Conservation (phyloP, 92 coral and sea anemone genomes). For the Heteractis magnifica region DNA sequence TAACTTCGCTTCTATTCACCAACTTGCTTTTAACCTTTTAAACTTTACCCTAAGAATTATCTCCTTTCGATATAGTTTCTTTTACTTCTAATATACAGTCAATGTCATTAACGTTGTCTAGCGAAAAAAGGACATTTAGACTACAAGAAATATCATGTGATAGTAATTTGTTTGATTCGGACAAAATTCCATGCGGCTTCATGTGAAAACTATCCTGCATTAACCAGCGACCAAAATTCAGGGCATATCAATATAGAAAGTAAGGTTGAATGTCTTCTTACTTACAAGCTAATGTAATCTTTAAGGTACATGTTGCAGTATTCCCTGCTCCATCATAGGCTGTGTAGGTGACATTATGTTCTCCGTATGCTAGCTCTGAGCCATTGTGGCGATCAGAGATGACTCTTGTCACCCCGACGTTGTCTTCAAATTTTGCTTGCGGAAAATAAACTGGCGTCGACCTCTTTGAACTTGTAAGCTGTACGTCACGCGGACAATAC, state of each 20-base stretch:
- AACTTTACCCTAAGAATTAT: too few species aligned
- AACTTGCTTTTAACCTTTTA: too few species aligned
- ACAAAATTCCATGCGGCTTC: too few species aligned
- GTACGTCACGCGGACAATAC: constrained; percentile 35
- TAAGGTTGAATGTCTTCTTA: neutral
- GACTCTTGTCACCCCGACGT: constrained; percentile 44
- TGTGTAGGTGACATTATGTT: constrained; percentile 43
- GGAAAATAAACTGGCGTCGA: constrained; percentile 32
- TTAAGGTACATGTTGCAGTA: constrained; percentile 28
- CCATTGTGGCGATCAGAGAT: constrained; percentile 45
- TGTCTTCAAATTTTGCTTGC: constrained; percentile 44
- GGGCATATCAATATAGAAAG: neutral
- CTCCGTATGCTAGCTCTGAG: constrained; percentile 45
- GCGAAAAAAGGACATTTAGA: too few species aligned
- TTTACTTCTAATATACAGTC: too few species aligned
- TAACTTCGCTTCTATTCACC: too few species aligned
- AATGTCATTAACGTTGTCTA: too few species aligned
- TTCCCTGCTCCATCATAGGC: constrained; percentile 61
- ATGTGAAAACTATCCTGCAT: too few species aligned
- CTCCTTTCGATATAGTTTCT: too few species aligned
- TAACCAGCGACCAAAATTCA: neutral
- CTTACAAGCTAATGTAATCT: constrained; percentile 27
- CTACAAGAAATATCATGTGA: too few species aligned
- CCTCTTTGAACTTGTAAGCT: constrained; percentile 1
- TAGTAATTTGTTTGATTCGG: too few species aligned